Conservation (phyloP, 2,113 vertebrate genomes). For the Takifugu bimaculatus region DNA sequence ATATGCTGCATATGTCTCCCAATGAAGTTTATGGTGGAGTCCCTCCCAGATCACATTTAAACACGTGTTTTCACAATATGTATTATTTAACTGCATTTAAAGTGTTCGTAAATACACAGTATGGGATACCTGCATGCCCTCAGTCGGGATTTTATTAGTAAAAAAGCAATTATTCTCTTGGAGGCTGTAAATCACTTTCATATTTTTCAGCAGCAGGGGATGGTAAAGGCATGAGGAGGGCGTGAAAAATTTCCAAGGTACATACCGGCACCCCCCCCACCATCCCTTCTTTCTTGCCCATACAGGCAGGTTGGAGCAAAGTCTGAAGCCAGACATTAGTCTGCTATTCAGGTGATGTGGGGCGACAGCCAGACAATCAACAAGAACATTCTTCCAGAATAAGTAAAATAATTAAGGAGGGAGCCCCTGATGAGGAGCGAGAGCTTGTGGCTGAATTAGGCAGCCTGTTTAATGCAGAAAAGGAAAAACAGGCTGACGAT, state of each 20-base stretch:
- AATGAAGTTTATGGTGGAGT: too few species aligned
- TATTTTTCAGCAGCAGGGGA: slow-evolving; percentile 34
- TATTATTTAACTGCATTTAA: slow-evolving; percentile 1
- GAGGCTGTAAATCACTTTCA: slow-evolving; percentile 42
- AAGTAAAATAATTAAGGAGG: slow-evolving; percentile 72
- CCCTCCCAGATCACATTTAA: not conserved
- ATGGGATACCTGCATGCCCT: slow-evolving; percentile 12
- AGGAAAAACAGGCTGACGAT: slow-evolving; percentile 60
- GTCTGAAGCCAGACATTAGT: slow-evolving; percentile 57
- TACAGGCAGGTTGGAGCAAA: slow-evolving; percentile 56
- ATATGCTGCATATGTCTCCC: too few species aligned
- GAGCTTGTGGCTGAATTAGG: slow-evolving; percentile 40
- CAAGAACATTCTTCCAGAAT: slow-evolving; percentile 68
- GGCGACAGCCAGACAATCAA: slow-evolving; percentile 63
- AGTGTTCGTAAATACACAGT: not conserved
- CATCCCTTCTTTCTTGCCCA: slow-evolving; percentile 23
- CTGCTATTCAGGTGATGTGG: slow-evolving; percentile 53
- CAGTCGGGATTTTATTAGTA: slow-evolving; percentile 32
- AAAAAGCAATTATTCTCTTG: slow-evolving; percentile 34
- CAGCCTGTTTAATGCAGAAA: slow-evolving; percentile 31
- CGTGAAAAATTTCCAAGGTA: slow-evolving; percentile 25
- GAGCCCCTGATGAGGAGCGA: slow-evolving; percentile 38
- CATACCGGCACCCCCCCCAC: slow-evolving; percentile 37
- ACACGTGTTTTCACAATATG: not conserved
- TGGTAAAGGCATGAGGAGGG: slow-evolving; percentile 21